Conservation (phyloP, 2,113 vertebrate genomes). For the Tricholaema leucomelas region DNA sequence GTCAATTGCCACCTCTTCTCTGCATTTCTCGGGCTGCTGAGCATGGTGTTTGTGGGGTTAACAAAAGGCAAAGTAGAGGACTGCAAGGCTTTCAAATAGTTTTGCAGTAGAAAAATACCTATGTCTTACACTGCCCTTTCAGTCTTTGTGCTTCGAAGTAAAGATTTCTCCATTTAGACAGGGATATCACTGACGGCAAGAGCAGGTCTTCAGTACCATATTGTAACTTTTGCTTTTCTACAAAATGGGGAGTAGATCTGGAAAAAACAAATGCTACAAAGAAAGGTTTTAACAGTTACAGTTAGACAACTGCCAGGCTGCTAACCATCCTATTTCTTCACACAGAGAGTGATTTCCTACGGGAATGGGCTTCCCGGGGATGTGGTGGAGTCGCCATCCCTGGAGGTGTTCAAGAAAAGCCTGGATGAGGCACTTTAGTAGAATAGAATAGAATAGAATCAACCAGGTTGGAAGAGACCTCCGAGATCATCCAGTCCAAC, state of each 20-base stretch:
- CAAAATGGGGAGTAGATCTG: background rate
- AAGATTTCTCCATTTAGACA: background rate
- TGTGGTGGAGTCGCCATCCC: too few species aligned
- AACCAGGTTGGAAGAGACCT: too few species aligned
- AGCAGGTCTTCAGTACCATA: background rate
- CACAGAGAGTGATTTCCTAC: too few species aligned
- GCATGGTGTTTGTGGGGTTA: background rate
- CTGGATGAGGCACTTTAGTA: too few species aligned
- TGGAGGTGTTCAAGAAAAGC: too few species aligned
- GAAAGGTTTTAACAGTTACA: background rate
- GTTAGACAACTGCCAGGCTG: background rate
- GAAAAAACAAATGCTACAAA: background rate
- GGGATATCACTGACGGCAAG: background rate
- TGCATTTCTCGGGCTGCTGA: background rate
- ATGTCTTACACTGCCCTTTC: fast-evolving
- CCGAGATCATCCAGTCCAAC: too few species aligned
- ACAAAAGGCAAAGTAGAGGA: background rate
- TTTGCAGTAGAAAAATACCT: background rate
- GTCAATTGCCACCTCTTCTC: background rate
- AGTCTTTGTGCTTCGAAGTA: background rate
- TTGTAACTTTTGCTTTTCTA: background rate
- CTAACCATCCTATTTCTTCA: fast-evolving
- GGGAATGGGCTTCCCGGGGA: too few species aligned
- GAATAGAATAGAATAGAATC: too few species aligned
- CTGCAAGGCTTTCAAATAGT: background rate